Evolutionary conservation across 1,140 invertebrate species (phyloP).

Genomic region (Anthonomus grandis): DNA sequence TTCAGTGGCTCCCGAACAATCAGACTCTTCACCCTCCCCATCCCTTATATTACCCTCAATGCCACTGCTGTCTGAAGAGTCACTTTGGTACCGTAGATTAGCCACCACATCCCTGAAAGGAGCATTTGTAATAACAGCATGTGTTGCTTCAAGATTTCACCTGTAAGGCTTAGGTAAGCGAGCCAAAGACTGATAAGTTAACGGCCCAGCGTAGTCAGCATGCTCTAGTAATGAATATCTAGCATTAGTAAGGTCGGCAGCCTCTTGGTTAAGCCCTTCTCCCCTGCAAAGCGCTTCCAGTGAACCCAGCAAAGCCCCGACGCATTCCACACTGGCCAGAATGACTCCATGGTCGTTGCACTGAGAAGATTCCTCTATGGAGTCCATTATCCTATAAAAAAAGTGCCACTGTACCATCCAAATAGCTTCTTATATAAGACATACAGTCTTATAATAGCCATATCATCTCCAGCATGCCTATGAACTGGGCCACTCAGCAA

Average conservation of each 20-base stretch:
- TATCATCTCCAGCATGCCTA: conserved; percentile 79
- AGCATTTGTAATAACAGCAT: not conserved
- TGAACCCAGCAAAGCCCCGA: conserved; percentile 77
- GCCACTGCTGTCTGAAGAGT: conserved; percentile 50
- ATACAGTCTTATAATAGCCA: conserved; percentile 87
- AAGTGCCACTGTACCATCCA: too few relatives aligned
- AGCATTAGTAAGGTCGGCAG: conserved; percentile 63
- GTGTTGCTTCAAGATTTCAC: conserved; percentile 41
- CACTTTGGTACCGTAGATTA: conserved; percentile 51
- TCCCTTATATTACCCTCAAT: conserved; percentile 57
- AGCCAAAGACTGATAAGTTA: conserved; percentile 81
- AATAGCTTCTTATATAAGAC: conserved; percentile 37
- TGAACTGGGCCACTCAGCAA: conserved; percentile 72
- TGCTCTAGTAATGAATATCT: conserved; percentile 72
- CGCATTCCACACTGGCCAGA: conserved; percentile 77
- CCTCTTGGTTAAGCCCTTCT: conserved; percentile 59
- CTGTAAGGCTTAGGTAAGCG: conserved; percentile 75
- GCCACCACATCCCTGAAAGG: conserved; percentile 53
- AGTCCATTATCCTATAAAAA: conserved; percentile 78
- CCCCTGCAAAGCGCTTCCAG: conserved; percentile 76
- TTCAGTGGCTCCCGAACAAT: conserved; percentile 69
- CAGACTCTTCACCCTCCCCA: conserved; percentile 56
- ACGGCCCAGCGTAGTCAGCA: conserved; percentile 77
- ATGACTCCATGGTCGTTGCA: conserved; percentile 67
- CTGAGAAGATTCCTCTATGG: conserved; percentile 78